Percentiles rank a stretch among this genome's conserved stretches.
Conservation (phyloP, 2,113 vertebrate genomes). For the Aleadryas rufinucha region DNA sequence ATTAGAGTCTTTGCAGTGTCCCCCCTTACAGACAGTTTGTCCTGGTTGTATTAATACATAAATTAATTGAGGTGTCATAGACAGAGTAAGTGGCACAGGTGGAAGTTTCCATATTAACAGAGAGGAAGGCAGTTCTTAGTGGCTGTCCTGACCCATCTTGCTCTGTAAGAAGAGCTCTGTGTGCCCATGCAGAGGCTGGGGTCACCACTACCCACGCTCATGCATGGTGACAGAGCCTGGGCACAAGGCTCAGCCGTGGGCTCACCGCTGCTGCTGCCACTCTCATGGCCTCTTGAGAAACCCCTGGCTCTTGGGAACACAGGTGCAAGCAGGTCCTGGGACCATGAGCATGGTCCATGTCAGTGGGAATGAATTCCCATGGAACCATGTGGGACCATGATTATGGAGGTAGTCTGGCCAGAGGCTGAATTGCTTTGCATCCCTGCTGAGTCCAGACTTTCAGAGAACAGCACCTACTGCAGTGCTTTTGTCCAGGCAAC, state of each 20-base stretch:
- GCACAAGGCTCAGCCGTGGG: fast-evolving
- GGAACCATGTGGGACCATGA: neutral
- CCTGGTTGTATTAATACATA: neutral
- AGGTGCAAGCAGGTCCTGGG: neutral
- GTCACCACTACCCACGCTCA: fast-evolving
- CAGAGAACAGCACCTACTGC: neutral
- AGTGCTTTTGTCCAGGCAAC: neutral
- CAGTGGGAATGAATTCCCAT: fast-evolving
- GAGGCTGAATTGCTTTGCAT: neutral
- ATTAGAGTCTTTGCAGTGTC: neutral
- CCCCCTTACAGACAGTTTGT: neutral
- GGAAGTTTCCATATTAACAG: neutral
- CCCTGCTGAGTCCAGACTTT: neutral
- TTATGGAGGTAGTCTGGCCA: neutral
- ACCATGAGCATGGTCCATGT: neutral
- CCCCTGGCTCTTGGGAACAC: neutral
- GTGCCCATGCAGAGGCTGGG: neutral
- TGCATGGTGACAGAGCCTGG: neutral
- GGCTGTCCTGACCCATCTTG: neutral
- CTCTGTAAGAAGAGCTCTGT: neutral
- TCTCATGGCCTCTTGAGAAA: neutral
- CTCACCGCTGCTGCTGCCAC: fast-evolving
- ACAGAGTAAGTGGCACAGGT: neutral
- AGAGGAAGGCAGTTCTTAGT: neutral
- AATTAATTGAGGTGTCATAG: neutral